phyloP scores from a whole-genome alignment of 2,888 invertebrate species.

The Pachliopta kotzebuea region DNA sequence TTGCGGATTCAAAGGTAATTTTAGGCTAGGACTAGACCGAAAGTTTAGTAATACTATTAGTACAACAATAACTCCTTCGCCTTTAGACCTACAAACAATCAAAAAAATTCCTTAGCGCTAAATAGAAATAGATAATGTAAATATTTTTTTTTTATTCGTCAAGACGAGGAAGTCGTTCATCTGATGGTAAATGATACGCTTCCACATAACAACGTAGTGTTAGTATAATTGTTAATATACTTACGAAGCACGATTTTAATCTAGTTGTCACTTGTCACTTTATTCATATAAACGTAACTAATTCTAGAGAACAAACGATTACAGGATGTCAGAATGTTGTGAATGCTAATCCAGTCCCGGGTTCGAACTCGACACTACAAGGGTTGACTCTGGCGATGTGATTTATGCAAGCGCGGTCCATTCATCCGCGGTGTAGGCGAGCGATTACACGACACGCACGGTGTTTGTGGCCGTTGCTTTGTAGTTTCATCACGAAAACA shows the following conservation, averaged over 20 bases:
- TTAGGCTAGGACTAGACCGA: no score
- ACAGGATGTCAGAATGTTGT: neutral
- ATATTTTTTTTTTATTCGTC: no score
- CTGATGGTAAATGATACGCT: no score
- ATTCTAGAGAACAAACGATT: neutral
- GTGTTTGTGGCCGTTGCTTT: conserved; percentile 2
- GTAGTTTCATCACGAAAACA: conserved; percentile 11
- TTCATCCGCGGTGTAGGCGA: conserved; percentile 19
- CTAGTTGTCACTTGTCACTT: neutral
- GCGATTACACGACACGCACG: conserved; percentile 9
- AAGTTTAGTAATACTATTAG: no score
- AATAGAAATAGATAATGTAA: no score
- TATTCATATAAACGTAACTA: neutral
- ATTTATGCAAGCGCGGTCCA: conserved; percentile 19
- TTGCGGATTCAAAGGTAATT: no score
- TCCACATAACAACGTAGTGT: no score
- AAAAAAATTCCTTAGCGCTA: no score
- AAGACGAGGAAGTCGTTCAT: no score
- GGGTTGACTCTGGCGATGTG: conserved; percentile 14
- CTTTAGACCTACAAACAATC: no score
- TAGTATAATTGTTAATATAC: neutral
- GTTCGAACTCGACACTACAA: conserved; percentile 5
- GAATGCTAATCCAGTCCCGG: neutral
- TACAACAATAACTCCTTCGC: no score
- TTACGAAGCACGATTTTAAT: neutral